A percentile compares a stretch with the other conserved stretches of the same genome.
phyloP scores from a whole-genome alignment of 2,113 vertebrate species.

The Takifugu flavidus region DNA sequence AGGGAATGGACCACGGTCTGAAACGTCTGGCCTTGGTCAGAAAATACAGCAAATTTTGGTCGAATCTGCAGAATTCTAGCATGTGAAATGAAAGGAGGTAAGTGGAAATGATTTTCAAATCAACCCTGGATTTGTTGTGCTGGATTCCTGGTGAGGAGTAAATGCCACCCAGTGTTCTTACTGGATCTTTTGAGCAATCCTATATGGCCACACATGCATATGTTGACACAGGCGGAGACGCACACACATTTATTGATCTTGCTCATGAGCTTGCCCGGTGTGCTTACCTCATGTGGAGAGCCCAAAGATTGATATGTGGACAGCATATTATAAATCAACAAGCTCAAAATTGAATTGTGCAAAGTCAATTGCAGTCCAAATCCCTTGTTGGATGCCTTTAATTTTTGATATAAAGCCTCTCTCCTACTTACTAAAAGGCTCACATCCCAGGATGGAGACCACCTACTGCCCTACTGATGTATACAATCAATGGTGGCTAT shows the following conservation, averaged over 20 bases:
- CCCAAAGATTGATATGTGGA: conserved; percentile 63
- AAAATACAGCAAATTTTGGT: conserved; percentile 24
- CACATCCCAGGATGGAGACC: conserved; percentile 45
- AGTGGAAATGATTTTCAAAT: not conserved
- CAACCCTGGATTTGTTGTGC: conserved; percentile 34
- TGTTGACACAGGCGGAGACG: not conserved
- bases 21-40: conserved; percentile 42
- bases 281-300: conserved; percentile 53
- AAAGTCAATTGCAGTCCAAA: conserved; percentile 65
- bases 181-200: conserved; percentile 23
- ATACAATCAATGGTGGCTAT: not conserved
- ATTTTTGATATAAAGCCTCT: conserved; percentile 67
- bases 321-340: conserved; percentile 68
- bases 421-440: conserved; percentile 37
- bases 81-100: not conserved
- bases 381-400: conserved; percentile 61
- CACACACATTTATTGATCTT: conserved; percentile 45
- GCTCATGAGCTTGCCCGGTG: conserved; percentile 43
- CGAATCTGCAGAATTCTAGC: not conserved
- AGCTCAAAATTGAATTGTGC: conserved; percentile 71
- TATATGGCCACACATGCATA: not conserved
- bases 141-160: conserved; percentile 31
- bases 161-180: conserved; percentile 48
- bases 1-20: conserved; percentile 31
- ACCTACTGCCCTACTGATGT: conserved; percentile 22